Percentiles rank a stretch among this genome's conserved stretches.
phyloP scores from a whole-genome alignment of 2,797 vertebrate species.

The Molothrus aeneus region DNA sequence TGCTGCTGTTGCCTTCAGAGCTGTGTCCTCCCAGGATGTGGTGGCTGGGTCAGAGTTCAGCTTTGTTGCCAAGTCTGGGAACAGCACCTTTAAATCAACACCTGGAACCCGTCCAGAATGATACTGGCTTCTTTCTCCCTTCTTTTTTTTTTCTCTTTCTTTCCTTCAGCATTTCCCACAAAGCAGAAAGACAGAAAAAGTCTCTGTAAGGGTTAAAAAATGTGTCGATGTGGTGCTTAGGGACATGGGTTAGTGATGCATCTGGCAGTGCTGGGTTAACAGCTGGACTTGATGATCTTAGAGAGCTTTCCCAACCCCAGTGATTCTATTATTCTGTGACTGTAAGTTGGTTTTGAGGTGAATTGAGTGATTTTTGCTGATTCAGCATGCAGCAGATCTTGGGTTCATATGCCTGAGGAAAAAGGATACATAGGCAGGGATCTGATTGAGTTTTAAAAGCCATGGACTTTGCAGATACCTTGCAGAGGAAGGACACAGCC shows the following conservation, averaged over 20 bases:
- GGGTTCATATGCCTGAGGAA: not conserved
- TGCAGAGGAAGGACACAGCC: not conserved
- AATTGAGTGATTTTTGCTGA: not conserved
- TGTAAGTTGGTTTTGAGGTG: not conserved
- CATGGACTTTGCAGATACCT: not conserved
- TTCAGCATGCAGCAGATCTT: not conserved
- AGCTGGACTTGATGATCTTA: not conserved
- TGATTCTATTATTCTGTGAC: not conserved
- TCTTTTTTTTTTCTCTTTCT: fast-evolving
- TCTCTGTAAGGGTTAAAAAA: not conserved
- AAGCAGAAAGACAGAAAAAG: not conserved
- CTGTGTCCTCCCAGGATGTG: not conserved
- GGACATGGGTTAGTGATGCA: not conserved
- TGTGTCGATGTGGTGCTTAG: too few relatives aligned
- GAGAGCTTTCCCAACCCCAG: not conserved
- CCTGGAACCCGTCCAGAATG: not conserved
- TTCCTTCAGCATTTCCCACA: not conserved
- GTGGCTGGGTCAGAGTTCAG: not conserved
- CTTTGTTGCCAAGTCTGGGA: not conserved
- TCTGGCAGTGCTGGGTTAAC: not conserved
- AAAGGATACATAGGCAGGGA: not conserved
- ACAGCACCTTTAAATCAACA: not conserved
- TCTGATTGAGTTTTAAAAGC: not conserved
- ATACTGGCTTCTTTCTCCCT: fast-evolving
- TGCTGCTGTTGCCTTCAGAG: not conserved